Evolutionary conservation across 2,113 vertebrate genomes (phyloP).

Genomic region (Lampris megalopsis): DNA sequence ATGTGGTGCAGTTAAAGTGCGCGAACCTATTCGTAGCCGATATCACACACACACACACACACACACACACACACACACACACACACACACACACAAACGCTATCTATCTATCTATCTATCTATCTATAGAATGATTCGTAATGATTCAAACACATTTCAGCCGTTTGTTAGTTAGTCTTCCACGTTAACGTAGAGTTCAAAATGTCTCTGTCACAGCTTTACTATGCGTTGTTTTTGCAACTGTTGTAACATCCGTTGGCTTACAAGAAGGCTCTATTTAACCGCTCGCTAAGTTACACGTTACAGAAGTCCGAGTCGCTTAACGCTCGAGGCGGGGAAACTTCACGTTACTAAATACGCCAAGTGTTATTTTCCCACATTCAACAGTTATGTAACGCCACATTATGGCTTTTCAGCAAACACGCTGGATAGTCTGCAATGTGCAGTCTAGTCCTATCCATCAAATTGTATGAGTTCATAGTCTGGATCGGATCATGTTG

Average conservation of each 20-base stretch:
- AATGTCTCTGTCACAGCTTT: slow-evolving; percentile 13
- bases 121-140: no score
- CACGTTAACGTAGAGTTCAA: not conserved
- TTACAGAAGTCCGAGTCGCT: not conserved
- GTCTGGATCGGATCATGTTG: not conserved
- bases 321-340: not conserved
- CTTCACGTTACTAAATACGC: slow-evolving; percentile 38
- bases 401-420: slow-evolving; percentile 29
- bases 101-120: no score
- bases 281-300: not conserved
- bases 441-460: slow-evolving; percentile 12
- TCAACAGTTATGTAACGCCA: slow-evolving; percentile 66
- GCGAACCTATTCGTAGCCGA: no score
- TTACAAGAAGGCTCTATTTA: slow-evolving; percentile 30
- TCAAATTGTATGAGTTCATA: not conserved
- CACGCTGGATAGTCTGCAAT: slow-evolving; percentile 20
- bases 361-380: slow-evolving; percentile 45
- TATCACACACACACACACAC: no score
- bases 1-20: no score
- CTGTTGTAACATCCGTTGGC: slow-evolving; percentile 52
- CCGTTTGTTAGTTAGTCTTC: slow-evolving; percentile 43
- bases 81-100: no score
- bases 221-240: slow-evolving; percentile 36
- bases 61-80: no score
- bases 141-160: no score